Evolutionary conservation across 1,140 invertebrate species (phyloP).

Genomic region (Papilio polytes): DNA sequence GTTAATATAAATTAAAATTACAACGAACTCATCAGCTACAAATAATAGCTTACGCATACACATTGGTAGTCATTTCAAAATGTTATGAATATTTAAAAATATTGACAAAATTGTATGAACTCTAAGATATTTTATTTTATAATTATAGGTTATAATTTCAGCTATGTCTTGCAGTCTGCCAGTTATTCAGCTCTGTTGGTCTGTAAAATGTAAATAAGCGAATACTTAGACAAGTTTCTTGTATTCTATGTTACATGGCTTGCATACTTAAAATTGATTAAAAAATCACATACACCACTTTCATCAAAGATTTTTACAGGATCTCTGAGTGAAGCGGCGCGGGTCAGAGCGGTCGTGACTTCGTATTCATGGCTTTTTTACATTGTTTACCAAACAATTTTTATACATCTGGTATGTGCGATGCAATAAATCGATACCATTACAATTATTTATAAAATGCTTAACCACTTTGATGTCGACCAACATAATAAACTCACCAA

Average conservation of each 20-base stretch:
- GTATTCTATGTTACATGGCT: no score
- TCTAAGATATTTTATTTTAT: no score
- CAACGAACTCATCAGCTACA: background rate
- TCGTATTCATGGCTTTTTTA: background rate
- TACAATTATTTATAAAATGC: no score
- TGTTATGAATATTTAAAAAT: background rate
- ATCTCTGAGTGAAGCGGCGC: background rate
- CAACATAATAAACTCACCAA: background rate
- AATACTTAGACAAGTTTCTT: no score
- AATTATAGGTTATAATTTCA: no score
- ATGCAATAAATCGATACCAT: background rate
- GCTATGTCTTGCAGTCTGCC: no score
- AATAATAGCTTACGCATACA: background rate
- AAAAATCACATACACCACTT: background rate
- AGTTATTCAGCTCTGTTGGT: no score
- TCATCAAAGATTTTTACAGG: background rate
- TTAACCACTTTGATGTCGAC: background rate
- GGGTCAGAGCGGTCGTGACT: no score
- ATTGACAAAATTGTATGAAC: background rate
- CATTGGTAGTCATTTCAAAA: background rate
- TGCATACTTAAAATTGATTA: background rate
- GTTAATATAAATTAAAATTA: constrained; percentile 32
- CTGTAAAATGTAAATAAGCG: no score
- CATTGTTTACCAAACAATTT: constrained; percentile 5
- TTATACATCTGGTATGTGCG: background rate